These are phyloP conservation scores for Brenthis ino DNA, from an alignment of 2,888 invertebrate genomes.

Conservation along the genomic window DNA sequence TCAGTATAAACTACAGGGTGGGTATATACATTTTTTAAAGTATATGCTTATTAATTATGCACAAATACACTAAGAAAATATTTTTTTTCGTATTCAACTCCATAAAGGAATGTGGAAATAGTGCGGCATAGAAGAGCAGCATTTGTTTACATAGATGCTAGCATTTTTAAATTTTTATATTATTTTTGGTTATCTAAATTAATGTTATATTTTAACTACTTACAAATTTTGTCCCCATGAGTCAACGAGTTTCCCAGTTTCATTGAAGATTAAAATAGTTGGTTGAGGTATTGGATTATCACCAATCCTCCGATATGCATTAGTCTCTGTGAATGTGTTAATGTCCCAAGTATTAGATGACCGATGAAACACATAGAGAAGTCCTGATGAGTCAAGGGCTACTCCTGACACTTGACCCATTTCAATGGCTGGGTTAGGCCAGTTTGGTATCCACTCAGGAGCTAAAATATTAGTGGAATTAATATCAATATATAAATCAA, in stretches of 20 bases:
- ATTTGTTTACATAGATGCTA: too few species aligned
- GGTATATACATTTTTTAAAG: too few species aligned
- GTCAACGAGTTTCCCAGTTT: conserved; percentile 83
- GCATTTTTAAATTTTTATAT: too few species aligned
- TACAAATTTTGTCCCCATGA: conserved; percentile 88
- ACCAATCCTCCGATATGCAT: conserved; percentile 79
- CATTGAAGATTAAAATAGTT: conserved; percentile 85
- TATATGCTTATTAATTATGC: too few species aligned
- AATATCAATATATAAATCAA: conserved; percentile 10
- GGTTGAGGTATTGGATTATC: conserved; percentile 84
- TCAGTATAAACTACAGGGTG: too few species aligned
- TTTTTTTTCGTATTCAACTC: too few species aligned
- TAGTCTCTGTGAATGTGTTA: conserved; percentile 80
- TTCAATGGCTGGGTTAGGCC: conserved; percentile 79
- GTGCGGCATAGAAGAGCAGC: too few species aligned
- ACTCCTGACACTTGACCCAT: conserved; percentile 92
- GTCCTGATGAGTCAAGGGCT: conserved; percentile 87
- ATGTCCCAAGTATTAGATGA: conserved; percentile 85
- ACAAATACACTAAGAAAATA: too few species aligned
- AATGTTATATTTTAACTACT: conserved; percentile 54
- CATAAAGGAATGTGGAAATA: too few species aligned
- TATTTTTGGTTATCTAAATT: background rate
- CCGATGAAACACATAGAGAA: conserved; percentile 91
- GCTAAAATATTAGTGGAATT: conserved; percentile 56
- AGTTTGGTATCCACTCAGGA: conserved; percentile 78